Evolutionary conservation across 1,140 invertebrate species (phyloP).

Genomic region (Ooceraea biroi): DNA sequence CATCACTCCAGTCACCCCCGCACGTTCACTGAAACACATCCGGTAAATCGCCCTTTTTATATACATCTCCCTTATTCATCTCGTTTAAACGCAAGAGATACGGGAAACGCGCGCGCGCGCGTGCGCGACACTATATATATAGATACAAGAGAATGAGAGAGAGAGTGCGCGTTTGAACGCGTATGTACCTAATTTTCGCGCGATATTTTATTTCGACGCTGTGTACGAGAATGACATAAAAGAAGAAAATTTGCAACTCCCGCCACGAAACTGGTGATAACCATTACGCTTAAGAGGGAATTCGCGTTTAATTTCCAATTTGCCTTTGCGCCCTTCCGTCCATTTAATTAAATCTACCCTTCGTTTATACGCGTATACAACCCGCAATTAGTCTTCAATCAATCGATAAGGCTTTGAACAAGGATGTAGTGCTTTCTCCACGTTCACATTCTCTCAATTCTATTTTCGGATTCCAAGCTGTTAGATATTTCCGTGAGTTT

Average conservation of each 20-base stretch:
- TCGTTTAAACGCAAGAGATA: neutral
- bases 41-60: conserved; percentile 6
- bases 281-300: too few species aligned
- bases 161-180: too few species aligned
- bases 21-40: conserved; percentile 81
- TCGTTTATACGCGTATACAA: conserved; percentile 2
- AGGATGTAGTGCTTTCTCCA: neutral
- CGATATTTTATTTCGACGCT: neutral
- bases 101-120: too few species aligned
- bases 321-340: too few species aligned
- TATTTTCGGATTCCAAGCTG: neutral
- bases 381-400: neutral
- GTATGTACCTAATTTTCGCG: too few species aligned
- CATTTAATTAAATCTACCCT: conserved; percentile 14
- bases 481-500: neutral
- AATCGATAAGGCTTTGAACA: neutral
- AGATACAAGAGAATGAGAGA: neutral
- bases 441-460: neutral
- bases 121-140: too few species aligned
- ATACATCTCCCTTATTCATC: neutral
- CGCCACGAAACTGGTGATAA: neutral
- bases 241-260: neutral
- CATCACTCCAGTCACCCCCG: conserved; percentile 86
- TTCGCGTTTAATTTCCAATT: conserved; percentile 15
- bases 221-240: too few species aligned